Percentiles rank a stretch among this genome's conserved stretches.
Conservation (phyloP, 2,113 vertebrate genomes). For the Gavia stellata region DNA sequence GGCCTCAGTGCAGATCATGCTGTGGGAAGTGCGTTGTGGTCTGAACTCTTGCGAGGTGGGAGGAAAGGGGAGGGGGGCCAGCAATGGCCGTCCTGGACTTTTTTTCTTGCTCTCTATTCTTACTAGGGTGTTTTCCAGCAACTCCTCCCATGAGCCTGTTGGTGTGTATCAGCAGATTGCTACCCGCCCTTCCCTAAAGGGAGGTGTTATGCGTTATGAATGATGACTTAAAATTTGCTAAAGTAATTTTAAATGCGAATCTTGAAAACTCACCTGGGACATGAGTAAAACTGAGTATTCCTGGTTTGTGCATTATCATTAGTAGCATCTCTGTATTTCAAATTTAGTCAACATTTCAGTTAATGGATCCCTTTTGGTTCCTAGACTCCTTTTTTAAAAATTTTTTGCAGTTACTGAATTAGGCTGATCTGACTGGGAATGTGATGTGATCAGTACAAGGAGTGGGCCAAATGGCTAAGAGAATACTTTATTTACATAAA, state of each 20-base stretch:
- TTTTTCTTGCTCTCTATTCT: neutral
- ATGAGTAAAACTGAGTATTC: neutral
- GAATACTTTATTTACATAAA: neutral
- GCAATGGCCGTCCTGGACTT: neutral
- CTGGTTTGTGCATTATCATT: neutral
- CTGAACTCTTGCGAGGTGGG: neutral
- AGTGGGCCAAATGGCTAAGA: neutral
- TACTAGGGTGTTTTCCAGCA: neutral
- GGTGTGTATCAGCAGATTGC: fast-evolving
- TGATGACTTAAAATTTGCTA: neutral
- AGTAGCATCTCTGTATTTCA: neutral
- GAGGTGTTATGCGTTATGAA: neutral
- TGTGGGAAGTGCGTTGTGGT: fast-evolving
- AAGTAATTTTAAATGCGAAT: neutral
- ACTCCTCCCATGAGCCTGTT: neutral
- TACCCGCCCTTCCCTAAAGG: neutral
- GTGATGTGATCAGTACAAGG: neutral
- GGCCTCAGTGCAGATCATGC: neutral
- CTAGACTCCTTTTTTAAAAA: neutral
- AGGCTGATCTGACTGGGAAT: neutral
- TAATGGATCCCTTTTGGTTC: neutral
- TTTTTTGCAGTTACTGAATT: neutral
- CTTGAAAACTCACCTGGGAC: neutral
- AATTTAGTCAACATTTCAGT: neutral
- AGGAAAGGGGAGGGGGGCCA: neutral